Percentiles rank a stretch among this genome's conserved stretches.
These are phyloP conservation scores for Sphaerodactylus townsendi DNA, from an alignment of 2,113 vertebrate genomes.

Conservation along the genomic window DNA sequence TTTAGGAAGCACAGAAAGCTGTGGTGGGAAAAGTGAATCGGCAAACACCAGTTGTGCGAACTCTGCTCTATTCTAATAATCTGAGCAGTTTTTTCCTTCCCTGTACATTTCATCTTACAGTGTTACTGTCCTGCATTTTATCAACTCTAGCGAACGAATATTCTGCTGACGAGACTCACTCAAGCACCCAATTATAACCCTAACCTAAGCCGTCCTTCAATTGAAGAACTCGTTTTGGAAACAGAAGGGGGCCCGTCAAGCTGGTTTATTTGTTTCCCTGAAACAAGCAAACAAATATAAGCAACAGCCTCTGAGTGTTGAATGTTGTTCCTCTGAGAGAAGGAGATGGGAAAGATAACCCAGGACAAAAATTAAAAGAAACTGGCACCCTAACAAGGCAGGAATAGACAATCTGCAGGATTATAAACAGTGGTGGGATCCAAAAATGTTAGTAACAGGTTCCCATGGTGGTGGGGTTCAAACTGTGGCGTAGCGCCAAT, in stretches of 20 bases:
- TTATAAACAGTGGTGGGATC: too few species aligned
- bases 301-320: background rate
- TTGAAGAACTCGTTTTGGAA: background rate
- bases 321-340: background rate
- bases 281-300: background rate
- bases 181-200: background rate
- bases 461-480: too few species aligned
- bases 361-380: fast-evolving
- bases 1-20: too few species aligned
- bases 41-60: too few species aligned
- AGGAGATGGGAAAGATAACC: background rate
- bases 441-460: too few species aligned
- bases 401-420: background rate
- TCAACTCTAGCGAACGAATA: background rate
- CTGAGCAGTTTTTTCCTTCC: background rate
- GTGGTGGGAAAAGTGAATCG: too few species aligned
- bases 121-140: background rate
- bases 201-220: background rate
- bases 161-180: background rate
- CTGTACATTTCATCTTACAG: background rate
- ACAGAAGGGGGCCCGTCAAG: background rate
- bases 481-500: too few species aligned
- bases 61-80: too few species aligned
- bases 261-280: background rate
- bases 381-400: background rate